Percentiles rank a stretch among this genome's conserved stretches.
Evolutionary conservation across 2,888 invertebrate genomes (phyloP).

Genomic region (Lissocephala sabroskyi): DNA sequence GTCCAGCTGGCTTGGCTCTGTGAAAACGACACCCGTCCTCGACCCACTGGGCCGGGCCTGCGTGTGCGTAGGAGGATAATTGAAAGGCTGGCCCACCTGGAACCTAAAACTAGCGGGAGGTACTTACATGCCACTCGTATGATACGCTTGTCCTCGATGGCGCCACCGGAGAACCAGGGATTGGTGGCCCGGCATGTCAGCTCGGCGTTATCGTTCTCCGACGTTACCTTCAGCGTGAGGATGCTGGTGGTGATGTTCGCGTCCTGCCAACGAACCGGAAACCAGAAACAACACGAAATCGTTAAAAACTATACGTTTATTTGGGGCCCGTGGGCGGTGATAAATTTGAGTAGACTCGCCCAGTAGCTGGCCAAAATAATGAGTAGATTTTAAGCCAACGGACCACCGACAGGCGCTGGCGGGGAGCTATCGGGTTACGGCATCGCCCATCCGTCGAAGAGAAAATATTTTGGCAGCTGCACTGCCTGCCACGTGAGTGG

Average conservation of each 20-base stretch:
- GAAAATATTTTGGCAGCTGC: slow-evolving; percentile 23
- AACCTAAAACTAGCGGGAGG: too few relatives aligned
- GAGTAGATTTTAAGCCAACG: slow-evolving; percentile 21
- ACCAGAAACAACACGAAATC: background rate
- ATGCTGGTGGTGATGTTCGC: slow-evolving; percentile 81
- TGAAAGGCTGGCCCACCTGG: background rate
- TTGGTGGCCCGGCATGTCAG: slow-evolving; percentile 89
- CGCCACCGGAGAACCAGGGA: slow-evolving; percentile 87
- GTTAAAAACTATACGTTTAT: background rate
- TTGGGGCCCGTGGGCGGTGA: too few relatives aligned
- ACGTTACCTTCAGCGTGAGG: slow-evolving; percentile 81
- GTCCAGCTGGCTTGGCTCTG: too few relatives aligned
- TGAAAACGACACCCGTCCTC: too few relatives aligned
- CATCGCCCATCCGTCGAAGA: background rate
- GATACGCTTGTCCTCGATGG: slow-evolving; percentile 83
- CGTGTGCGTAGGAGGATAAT: too few relatives aligned
- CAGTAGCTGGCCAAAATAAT: slow-evolving; percentile 31
- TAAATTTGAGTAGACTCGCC: too few relatives aligned
- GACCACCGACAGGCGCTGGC: background rate
- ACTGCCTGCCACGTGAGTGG: too few relatives aligned
- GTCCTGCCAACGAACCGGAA: slow-evolving; percentile 67
- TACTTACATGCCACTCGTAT: slow-evolving; percentile 90
- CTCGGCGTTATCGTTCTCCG: slow-evolving; percentile 87
- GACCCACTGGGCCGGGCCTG: too few relatives aligned
- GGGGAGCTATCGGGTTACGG: slow-evolving; percentile 28